Evolutionary conservation across 2,888 invertebrate species (phyloP).

Genomic region (Drosophila gaucha): DNA sequence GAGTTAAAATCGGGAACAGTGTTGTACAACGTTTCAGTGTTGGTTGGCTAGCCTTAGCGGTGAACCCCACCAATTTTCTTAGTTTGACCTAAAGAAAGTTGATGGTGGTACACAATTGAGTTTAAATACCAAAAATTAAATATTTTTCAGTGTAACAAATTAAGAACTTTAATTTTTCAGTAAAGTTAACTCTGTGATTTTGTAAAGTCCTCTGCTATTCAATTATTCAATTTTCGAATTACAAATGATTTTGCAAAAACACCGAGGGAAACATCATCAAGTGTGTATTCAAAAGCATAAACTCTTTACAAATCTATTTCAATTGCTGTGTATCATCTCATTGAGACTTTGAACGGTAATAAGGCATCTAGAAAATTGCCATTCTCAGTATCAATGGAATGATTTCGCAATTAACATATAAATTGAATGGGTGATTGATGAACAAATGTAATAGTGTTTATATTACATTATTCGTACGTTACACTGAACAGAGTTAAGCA

Average conservation of each 20-base stretch:
- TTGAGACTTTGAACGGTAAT: slow-evolving; percentile 24
- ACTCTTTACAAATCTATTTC: not conserved
- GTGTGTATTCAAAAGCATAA: not conserved
- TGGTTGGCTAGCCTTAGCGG: not conserved
- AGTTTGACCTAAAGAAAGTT: not conserved
- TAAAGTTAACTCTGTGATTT: not conserved
- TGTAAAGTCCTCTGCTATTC: slow-evolving; percentile 7
- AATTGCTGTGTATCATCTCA: slow-evolving; percentile 1
- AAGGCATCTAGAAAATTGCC: slow-evolving; percentile 7
- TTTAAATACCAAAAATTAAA: not conserved
- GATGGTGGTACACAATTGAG: slow-evolving; percentile 14
- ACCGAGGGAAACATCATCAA: not conserved
- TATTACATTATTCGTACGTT: slow-evolving; percentile 16
- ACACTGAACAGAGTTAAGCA: slow-evolving; percentile 1
- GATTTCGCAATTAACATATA: slow-evolving; percentile 6
- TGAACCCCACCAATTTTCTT: slow-evolving; percentile 10
- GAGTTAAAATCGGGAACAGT: not conserved
- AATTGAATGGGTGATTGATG: not conserved
- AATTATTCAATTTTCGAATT: not conserved
- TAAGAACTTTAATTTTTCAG: not conserved
- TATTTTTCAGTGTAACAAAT: too few relatives aligned
- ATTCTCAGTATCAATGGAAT: slow-evolving; percentile 21
- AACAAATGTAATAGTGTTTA: not conserved
- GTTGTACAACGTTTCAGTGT: not conserved
- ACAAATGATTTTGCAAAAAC: not conserved